A percentile compares a stretch with the other conserved stretches of the same genome.
These are phyloP conservation scores for Cairina moschata DNA, from an alignment of 2,113 vertebrate species.

Conservation along the genomic window DNA sequence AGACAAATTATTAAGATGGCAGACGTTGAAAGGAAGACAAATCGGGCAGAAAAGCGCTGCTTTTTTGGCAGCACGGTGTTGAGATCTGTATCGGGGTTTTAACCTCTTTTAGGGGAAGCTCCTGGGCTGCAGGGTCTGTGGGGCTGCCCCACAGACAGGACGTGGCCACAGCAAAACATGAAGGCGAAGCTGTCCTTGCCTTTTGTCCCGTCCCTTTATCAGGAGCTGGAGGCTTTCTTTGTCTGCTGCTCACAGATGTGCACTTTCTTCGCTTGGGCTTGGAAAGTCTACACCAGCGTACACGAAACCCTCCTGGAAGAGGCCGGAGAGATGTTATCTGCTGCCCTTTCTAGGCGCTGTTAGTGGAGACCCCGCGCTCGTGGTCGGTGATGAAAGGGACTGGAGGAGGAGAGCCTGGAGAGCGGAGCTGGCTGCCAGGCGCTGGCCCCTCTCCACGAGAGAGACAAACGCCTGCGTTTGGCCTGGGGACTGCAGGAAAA, in stretches of 20 bases:
- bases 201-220: slow-evolving; percentile 27
- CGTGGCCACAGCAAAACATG: rapidly evolving
- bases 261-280: background rate
- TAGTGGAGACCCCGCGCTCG: background rate
- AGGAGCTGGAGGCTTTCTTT: background rate
- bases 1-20: slow-evolving; percentile 17
- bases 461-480: background rate
- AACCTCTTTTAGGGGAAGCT: rapidly evolving
- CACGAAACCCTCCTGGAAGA: background rate
- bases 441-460: background rate
- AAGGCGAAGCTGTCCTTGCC: background rate
- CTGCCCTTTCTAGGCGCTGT: background rate
- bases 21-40: background rate
- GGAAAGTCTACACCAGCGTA: background rate
- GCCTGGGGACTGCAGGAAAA: too few species aligned
- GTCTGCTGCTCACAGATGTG: background rate
- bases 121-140: rapidly evolving
- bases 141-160: background rate
- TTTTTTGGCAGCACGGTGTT: background rate
- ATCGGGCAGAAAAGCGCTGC: background rate
- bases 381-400: background rate
- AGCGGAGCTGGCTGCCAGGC: background rate
- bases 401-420: background rate
- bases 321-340: background rate
- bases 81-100: rapidly evolving